These are phyloP conservation scores for Clanis bilineata DNA, from an alignment of 2,888 invertebrate species.

Conservation along the genomic window DNA sequence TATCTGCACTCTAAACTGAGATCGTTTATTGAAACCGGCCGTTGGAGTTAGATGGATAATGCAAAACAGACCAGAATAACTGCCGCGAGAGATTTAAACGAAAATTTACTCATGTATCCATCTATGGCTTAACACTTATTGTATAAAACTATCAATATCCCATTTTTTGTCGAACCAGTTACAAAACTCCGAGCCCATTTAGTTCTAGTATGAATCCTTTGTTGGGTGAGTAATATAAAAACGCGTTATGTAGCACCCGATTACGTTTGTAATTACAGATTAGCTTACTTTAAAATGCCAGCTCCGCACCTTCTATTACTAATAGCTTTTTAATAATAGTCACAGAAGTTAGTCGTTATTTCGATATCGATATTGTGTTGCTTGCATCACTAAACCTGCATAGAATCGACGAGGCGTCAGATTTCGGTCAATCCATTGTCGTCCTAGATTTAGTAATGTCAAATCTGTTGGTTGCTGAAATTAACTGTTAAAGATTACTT, in stretches of 20 bases:
- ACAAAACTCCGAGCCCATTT: too few relatives aligned
- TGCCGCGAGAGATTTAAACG: too few relatives aligned
- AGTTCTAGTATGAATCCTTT: conserved; percentile 35
- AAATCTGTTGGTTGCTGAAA: background rate
- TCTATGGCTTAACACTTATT: too few relatives aligned
- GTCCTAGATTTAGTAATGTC: background rate
- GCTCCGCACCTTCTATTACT: conserved; percentile 21
- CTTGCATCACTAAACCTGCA: background rate
- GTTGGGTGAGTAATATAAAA: conserved; percentile 59
- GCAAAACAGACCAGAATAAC: too few relatives aligned
- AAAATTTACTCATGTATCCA: too few relatives aligned
- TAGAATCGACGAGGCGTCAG: background rate
- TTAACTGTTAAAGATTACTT: too few relatives aligned
- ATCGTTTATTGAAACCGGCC: too few relatives aligned
- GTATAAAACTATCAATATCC: too few relatives aligned
- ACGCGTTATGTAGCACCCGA: conserved; percentile 33
- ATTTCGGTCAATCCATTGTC: conserved; percentile 2
- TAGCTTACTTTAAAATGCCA: conserved; percentile 28
- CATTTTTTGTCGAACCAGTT: too few relatives aligned
- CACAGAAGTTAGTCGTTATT: conserved; percentile 13
- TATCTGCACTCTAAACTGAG: too few relatives aligned
- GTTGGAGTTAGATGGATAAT: too few relatives aligned
- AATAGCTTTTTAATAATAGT: conserved; percentile 28
- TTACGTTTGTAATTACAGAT: conserved; percentile 35
- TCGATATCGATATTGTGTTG: conserved; percentile 8